Evolutionary conservation across 2,888 invertebrate genomes (phyloP).

Genomic region (Tachina grossa): DNA sequence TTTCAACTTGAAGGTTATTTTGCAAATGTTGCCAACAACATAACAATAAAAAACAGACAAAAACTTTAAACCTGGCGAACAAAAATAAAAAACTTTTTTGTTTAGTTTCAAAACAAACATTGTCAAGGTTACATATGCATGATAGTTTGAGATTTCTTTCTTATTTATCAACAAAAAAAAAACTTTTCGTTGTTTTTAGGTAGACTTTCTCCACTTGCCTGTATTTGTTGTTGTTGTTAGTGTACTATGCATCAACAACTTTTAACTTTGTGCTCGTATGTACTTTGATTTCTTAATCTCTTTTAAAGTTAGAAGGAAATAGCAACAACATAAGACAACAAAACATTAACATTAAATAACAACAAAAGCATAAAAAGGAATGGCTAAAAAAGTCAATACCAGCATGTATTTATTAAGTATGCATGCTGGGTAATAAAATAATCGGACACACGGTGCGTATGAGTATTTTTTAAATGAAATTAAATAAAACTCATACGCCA

Average conservation of each 20-base stretch:
- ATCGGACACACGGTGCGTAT: conserved; percentile 4
- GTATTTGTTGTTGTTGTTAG: conserved; percentile 12
- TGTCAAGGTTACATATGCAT: conserved; percentile 54
- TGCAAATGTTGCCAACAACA: conserved; percentile 29
- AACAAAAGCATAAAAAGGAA: not conserved
- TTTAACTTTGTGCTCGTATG: conserved; percentile 21
- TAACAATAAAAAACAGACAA: not conserved
- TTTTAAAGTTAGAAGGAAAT: conserved; percentile 5
- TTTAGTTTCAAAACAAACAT: conserved; percentile 50
- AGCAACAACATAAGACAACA: not conserved
- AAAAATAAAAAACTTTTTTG: conserved; percentile 9
- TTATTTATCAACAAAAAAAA: conserved; percentile 25
- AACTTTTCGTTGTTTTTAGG: not conserved
- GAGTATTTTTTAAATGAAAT: not conserved
- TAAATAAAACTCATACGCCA: conserved; percentile 9
- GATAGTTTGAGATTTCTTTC: conserved; percentile 30
- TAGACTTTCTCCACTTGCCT: not conserved
- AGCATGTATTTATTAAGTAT: no score
- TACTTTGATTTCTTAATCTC: conserved; percentile 54
- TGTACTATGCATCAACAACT: conserved; percentile 16
- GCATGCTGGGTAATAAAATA: not conserved
- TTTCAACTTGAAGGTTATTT: conserved; percentile 16
- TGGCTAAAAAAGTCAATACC: no score
- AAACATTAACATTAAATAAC: not conserved
- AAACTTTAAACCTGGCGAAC: conserved; percentile 25